Base-by-base conservation (phyloP, 2,888 invertebrate species). In the Hyppa rectilinea region DNA sequence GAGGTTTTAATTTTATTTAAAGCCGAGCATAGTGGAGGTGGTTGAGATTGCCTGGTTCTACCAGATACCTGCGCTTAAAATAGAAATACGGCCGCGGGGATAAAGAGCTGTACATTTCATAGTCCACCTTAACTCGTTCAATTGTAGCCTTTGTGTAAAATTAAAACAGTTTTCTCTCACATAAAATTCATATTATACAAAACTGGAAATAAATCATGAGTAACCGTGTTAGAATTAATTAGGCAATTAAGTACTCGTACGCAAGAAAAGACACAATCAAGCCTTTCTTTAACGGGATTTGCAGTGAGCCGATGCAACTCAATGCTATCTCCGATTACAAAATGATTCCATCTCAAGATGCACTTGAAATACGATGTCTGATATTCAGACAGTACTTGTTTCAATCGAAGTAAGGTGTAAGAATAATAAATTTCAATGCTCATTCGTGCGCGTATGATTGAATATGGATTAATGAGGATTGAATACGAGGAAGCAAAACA, bases 211-310 rank as follows among this genome's bases (percentile, higher is more conserved):
- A 86, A 81, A 85, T 85, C 84, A 83, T 86, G 84, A 87, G 85
- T 86, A 89, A 87, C 88, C 91, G 90, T 91, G 91, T 90, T 91
- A 91, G 87, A 87, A 86, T 89, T 92, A 92, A 92, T 91, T 89
- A 89, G 83, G 87, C 89, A 87, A 89, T 87, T 89, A 88, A 91
- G 87, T 90, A 85, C 86, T 85, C 80, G 82, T 69, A 81, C 79
- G 80, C 84, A 87, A 87, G 89, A 87, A 87, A 82, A 82, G 81
- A 81, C 80, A 89, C 88, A 90, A 89, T 88, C 87, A 85, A 81
- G 84, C 81, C 87, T 85, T 89, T 91, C 87, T 90, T 86, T 88
- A 88, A 87, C 87, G 87, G 87, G 80, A 83, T 84, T 85, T 75
- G 75, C 83, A 85, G 85, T 85, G 84, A 87, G 75, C 70, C 80